Evolutionary conservation across 2,797 vertebrate genomes (phyloP).

Genomic region (Mus minutoides): DNA sequence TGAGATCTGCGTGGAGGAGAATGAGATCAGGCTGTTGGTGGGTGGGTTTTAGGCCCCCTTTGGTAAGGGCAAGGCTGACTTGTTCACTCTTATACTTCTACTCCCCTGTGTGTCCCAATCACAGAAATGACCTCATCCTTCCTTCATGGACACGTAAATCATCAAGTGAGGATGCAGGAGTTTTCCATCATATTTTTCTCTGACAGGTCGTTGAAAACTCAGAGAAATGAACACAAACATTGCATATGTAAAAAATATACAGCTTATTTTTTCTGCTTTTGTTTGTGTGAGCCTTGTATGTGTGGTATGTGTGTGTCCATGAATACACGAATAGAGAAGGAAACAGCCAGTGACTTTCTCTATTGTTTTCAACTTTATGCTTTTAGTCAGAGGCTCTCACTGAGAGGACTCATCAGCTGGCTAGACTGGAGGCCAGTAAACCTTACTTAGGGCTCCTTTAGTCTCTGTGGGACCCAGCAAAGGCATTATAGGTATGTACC

Average conservation of each 20-base stretch:
- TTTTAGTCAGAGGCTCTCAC: not conserved
- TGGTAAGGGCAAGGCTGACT: not conserved
- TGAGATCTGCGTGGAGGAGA: constrained; percentile 95
- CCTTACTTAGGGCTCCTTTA: too few species aligned
- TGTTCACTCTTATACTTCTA: not conserved
- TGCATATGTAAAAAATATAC: not conserved
- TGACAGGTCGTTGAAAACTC: not conserved
- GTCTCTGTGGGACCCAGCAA: not conserved
- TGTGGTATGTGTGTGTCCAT: not conserved
- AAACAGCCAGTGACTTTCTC: not conserved
- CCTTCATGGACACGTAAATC: not conserved
- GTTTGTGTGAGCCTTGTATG: not conserved
- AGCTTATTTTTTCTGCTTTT: not conserved
- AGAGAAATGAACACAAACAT: not conserved
- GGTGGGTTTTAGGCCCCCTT: not conserved
- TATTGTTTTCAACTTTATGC: not conserved
- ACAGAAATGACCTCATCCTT: not conserved
- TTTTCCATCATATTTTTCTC: not conserved
- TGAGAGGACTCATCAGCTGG: not conserved
- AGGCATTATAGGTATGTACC: too few species aligned
- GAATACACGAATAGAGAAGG: not conserved
- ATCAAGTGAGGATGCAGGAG: not conserved
- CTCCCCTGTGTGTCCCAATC: not conserved
- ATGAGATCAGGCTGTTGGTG: constrained; percentile 86
- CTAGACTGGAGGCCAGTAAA: not conserved